Conservation (phyloP, 92 coral and sea anemone genomes). For the Paragorgia papillata region DNA sequence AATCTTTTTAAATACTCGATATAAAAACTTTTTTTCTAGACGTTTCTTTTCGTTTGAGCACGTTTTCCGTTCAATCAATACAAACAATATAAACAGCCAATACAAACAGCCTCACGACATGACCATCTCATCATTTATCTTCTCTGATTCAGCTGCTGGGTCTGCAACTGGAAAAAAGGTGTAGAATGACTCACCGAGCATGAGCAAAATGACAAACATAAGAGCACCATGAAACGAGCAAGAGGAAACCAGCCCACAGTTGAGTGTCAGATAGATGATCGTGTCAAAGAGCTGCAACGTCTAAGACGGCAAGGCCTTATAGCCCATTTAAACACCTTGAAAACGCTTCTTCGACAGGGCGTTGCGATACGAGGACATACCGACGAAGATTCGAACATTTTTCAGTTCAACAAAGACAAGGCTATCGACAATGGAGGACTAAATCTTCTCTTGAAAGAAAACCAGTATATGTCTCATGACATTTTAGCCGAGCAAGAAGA, state of each 20-base stretch:
- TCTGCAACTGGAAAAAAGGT: conserved; percentile 25
- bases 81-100: too few species aligned
- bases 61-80: too few species aligned
- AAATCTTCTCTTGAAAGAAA: conserved; percentile 22
- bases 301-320: conserved; percentile 3
- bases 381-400: conserved; percentile 29
- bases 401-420: conserved; percentile 34
- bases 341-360: conserved; percentile 30
- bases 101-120: conserved; percentile 32
- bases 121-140: conserved; percentile 31
- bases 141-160: conserved; percentile 28
- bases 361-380: conserved; percentile 29
- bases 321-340: conserved; percentile 34
- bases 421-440: conserved; percentile 30
- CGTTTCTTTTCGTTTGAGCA: too few species aligned
- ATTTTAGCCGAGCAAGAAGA: conserved; percentile 35
- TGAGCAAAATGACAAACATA: conserved; percentile 9
- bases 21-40: too few species aligned
- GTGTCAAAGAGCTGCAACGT: conserved; percentile 11
- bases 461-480: conserved; percentile 32
- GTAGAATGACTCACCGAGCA: conserved; percentile 5
- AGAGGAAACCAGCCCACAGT: conserved; percentile 17
- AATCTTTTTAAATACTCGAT: too few species aligned
- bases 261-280: conserved; percentile 17
- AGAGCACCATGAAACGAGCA: background rate